Percentiles rank a stretch among this genome's conserved stretches.
phyloP scores from a whole-genome alignment of 2,888 invertebrate species.

The Limenitis camilla region DNA sequence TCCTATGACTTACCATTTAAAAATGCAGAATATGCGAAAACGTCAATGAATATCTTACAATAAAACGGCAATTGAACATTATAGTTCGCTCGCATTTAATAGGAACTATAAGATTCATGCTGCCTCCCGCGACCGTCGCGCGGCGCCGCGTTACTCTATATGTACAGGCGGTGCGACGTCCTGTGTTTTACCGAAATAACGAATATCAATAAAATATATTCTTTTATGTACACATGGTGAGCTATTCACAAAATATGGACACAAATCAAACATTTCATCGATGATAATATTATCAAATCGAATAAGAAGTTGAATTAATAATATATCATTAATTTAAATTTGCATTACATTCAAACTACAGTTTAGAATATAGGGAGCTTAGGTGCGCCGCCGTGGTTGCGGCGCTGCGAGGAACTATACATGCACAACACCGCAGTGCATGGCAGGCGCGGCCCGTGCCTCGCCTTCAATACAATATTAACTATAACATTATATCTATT shows the following conservation, averaged over 20 bases:
- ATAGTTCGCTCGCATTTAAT: slow-evolving; percentile 73
- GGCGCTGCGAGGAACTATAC: slow-evolving; percentile 74
- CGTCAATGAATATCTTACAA: slow-evolving; percentile 71
- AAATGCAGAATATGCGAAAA: slow-evolving; percentile 75
- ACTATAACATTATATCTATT: slow-evolving; percentile 54
- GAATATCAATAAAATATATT: slow-evolving; percentile 65
- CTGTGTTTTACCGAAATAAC: slow-evolving; percentile 57
- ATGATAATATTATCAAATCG: slow-evolving; percentile 49
- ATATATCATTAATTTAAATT: slow-evolving; percentile 48
- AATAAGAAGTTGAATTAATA: slow-evolving; percentile 51
- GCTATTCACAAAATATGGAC: slow-evolving; percentile 60
- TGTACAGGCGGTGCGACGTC: slow-evolving; percentile 46
- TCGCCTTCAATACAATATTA: slow-evolving; percentile 61
- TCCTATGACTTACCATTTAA: slow-evolving; percentile 69
- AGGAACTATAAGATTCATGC: slow-evolving; percentile 76
- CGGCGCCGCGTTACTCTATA: slow-evolving; percentile 38
- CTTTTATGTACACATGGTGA: slow-evolving; percentile 56
- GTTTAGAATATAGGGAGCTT: slow-evolving; percentile 72
- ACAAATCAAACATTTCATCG: slow-evolving; percentile 55
- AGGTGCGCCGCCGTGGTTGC: slow-evolving; percentile 64
- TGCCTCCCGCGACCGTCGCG: slow-evolving; percentile 52
- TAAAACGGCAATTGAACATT: slow-evolving; percentile 72
- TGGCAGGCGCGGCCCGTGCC: slow-evolving; percentile 53
- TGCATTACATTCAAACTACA: slow-evolving; percentile 68
- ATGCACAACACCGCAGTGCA: slow-evolving; percentile 71